These are phyloP conservation scores for Phymorhynchus buccinoides DNA, from an alignment of 1,140 invertebrate species.

Conservation along the genomic window DNA sequence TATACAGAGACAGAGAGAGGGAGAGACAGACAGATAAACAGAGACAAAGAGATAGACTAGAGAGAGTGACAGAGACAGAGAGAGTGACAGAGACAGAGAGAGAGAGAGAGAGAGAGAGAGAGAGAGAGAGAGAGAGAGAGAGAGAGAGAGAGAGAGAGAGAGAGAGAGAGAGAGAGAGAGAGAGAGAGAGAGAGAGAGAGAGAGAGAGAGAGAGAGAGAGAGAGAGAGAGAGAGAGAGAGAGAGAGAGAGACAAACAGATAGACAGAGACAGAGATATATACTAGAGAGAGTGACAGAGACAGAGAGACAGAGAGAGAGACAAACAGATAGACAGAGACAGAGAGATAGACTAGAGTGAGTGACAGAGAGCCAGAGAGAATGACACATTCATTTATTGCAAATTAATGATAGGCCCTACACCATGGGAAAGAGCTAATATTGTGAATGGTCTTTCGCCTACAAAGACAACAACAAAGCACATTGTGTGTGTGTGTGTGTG, in stretches of 20 bases:
- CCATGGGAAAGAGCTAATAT: too few species aligned
- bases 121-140: too few species aligned
- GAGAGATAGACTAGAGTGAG: slow-evolving; percentile 13
- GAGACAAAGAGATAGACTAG: background rate
- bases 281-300: background rate
- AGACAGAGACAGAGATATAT: background rate
- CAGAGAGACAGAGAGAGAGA: background rate
- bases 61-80: background rate
- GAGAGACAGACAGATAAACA: background rate
- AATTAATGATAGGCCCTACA: too few species aligned
- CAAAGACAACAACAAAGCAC: too few species aligned
- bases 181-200: background rate
- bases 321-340: background rate
- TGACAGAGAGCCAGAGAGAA: background rate
- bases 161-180: background rate
- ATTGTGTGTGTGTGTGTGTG: too few species aligned
- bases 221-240: background rate
- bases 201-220: background rate
- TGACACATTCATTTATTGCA: too few species aligned
- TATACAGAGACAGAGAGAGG: background rate
- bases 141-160: background rate
- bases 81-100: too few species aligned
- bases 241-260: background rate
- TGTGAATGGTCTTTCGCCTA: too few species aligned
- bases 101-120: background rate